Conservation (phyloP, 1,140 invertebrate genomes). For the Cyclina sinensis region DNA sequence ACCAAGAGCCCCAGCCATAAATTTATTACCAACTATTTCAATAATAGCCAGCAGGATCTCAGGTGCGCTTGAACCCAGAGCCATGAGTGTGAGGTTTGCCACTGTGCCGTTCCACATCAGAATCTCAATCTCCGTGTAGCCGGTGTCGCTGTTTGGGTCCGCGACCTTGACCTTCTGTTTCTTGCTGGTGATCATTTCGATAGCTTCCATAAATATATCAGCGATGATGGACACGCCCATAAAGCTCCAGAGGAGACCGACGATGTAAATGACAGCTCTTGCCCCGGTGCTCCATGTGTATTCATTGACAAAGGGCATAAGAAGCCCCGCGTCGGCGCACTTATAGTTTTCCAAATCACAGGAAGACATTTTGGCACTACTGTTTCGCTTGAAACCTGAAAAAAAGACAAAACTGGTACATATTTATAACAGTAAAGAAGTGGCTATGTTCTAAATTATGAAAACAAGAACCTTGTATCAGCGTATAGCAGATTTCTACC, state of each 20-base stretch:
- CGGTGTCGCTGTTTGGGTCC: conserved; percentile 76
- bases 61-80: conserved; percentile 90
- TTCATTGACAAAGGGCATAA: conserved; percentile 89
- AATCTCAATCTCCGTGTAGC: conserved; percentile 78
- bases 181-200: conserved; percentile 90
- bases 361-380: conserved; percentile 1
- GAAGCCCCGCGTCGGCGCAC: conserved; percentile 86
- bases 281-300: conserved; percentile 87
- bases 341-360: conserved; percentile 79
- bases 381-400: background rate
- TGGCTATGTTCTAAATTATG: too few relatives aligned
- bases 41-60: conserved; percentile 90
- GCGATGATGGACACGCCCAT: conserved; percentile 89
- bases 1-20: conserved; percentile 88
- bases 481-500: too few relatives aligned
- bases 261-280: conserved; percentile 88
- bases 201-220: conserved; percentile 90
- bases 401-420: background rate
- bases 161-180: conserved; percentile 87
- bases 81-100: conserved; percentile 91
- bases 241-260: conserved; percentile 88
- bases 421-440: too few relatives aligned
- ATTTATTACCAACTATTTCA: conserved; percentile 89
- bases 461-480: too few relatives aligned
- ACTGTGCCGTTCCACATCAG: conserved; percentile 90